These are phyloP conservation scores for Caenorhabditis zanzibari DNA, from an alignment of 2,888 invertebrate genomes.

Conservation along the genomic window DNA sequence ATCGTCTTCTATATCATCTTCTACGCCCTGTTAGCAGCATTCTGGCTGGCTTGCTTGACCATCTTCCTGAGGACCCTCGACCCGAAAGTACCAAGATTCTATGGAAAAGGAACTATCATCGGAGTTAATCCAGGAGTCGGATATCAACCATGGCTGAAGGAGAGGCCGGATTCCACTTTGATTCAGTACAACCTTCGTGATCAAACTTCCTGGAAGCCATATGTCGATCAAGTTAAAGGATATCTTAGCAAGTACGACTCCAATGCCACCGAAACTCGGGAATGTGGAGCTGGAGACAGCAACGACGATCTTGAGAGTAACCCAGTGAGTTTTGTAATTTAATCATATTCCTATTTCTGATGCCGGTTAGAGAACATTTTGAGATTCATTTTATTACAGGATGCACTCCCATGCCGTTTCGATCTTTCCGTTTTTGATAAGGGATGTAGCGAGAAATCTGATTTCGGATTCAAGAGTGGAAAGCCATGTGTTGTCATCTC, in stretches of 20 bases:
- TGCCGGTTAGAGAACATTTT: too few species aligned
- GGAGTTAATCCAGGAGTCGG: slow-evolving; percentile 97
- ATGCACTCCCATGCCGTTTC: slow-evolving; percentile 79
- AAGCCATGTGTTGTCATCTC: slow-evolving; percentile 96
- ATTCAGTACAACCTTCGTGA: slow-evolving; percentile 90
- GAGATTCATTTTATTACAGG: slow-evolving; percentile 27
- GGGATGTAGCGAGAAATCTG: slow-evolving; percentile 74
- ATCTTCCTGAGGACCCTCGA: slow-evolving; percentile 96
- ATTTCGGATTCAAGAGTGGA: slow-evolving; percentile 92
- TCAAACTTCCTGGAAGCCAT: slow-evolving; percentile 66
- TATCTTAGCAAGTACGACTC: slow-evolving; percentile 79
- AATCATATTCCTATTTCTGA: not conserved
- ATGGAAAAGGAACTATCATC: slow-evolving; percentile 91
- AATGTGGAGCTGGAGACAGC: slow-evolving; percentile 73
- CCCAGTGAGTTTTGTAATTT: slow-evolving; percentile 17
- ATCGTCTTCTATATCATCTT: slow-evolving; percentile 96
- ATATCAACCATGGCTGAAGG: slow-evolving; percentile 96
- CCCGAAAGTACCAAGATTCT: slow-evolving; percentile 92
- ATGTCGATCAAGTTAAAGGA: slow-evolving; percentile 73
- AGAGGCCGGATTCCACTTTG: slow-evolving; percentile 95
- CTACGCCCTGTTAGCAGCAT: slow-evolving; percentile 93
- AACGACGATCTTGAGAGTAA: slow-evolving; percentile 67
- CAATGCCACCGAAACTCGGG: slow-evolving; percentile 76
- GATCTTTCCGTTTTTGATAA: slow-evolving; percentile 73
- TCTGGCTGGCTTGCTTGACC: slow-evolving; percentile 95